Conservation (phyloP, 2,888 invertebrate species). For the Melieria omissa region DNA sequence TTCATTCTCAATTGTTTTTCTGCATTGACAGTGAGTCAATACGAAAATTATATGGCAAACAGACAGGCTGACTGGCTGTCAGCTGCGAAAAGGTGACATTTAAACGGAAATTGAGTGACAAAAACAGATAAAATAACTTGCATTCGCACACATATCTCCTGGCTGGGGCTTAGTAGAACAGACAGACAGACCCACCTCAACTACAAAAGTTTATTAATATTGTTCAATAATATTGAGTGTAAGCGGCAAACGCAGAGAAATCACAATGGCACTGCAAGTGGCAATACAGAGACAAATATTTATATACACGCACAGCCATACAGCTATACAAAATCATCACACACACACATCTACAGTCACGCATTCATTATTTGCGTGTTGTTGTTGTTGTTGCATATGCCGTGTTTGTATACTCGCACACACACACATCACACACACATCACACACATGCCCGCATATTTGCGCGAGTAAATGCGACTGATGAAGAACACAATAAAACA, state of each 20-base stretch:
- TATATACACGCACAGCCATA: neutral
- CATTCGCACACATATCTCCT: neutral
- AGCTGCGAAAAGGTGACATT: neutral
- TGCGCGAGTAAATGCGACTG: too few species aligned
- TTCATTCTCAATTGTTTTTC: neutral
- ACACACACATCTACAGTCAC: neutral
- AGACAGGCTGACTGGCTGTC: constrained; percentile 1
- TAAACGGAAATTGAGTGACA: constrained; percentile 31
- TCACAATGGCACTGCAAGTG: too few species aligned
- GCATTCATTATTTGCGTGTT: neutral
- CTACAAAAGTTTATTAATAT: neutral
- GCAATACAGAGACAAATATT: neutral
- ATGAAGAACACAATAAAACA: too few species aligned
- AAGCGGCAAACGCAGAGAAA: neutral
- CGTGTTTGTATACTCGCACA: neutral
- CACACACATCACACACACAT: too few species aligned
- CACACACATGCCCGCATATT: too few species aligned
- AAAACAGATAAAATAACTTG: constrained; percentile 21
- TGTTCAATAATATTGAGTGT: neutral
- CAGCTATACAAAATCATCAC: neutral
- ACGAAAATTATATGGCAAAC: neutral
- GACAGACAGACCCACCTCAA: neutral
- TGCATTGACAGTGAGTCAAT: neutral
- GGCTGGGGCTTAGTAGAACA: constrained; percentile 4
- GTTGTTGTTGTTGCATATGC: constrained; percentile 9